Evolutionary conservation across 2,888 invertebrate genomes (phyloP).

Genomic region (Pseudanteris insignis): DNA sequence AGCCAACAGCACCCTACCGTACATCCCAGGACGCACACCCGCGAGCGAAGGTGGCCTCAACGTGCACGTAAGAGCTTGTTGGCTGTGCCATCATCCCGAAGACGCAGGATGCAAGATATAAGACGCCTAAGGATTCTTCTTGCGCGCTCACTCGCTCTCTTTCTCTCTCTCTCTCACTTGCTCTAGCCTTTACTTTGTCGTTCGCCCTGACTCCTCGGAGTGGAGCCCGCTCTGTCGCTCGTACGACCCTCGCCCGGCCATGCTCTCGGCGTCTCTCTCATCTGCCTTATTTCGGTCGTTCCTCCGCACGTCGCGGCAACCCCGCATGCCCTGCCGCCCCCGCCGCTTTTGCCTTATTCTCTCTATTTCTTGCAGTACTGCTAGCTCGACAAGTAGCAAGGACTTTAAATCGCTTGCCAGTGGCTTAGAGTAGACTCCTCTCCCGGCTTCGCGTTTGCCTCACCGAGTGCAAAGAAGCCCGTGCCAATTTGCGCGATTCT

Average conservation of each 20-base stretch:
- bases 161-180: not conserved
- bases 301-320: conserved; percentile 18
- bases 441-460: conserved; percentile 41
- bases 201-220: too few relatives aligned
- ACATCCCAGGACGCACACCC: conserved; percentile 55
- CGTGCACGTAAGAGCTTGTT: conserved; percentile 58
- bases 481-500: conserved; percentile 66
- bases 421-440: conserved; percentile 60
- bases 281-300: conserved; percentile 37
- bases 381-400: conserved; percentile 55
- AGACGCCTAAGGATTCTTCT: conserved; percentile 59
- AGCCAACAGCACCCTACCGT: conserved; percentile 62
- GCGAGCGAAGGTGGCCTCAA: conserved; percentile 53
- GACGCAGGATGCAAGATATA: conserved; percentile 59
- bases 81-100: conserved; percentile 58
- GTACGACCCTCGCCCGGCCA: too few relatives aligned
- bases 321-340: conserved; percentile 1
- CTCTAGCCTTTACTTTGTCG: too few relatives aligned
- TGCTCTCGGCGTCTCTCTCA: conserved; percentile 19
- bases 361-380: conserved; percentile 45
- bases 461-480: conserved; percentile 50
- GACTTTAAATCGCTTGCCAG: conserved; percentile 65
- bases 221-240: too few relatives aligned
- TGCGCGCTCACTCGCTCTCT: conserved; percentile 22
- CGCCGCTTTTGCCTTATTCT: conserved; percentile 32